A percentile compares a stretch with the other conserved stretches of the same genome.
phyloP scores from a whole-genome alignment of 2,888 invertebrate species.

The Rosalia funebris region DNA sequence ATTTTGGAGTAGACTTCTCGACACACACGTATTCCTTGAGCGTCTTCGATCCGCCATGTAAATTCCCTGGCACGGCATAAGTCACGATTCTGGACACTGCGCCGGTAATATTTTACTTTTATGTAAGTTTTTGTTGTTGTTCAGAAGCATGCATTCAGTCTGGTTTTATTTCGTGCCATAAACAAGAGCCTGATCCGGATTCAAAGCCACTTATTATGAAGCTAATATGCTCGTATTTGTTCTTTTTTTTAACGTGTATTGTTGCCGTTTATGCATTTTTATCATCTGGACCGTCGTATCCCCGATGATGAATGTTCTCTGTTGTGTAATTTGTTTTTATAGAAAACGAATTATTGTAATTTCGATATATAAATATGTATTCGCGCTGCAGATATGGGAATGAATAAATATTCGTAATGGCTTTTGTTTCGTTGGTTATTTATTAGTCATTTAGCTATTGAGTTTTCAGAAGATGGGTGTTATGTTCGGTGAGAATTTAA shows the following conservation, averaged over 20 bases:
- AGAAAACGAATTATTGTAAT: slow-evolving; percentile 2
- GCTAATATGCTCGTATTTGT: slow-evolving; percentile 25
- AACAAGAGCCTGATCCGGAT: slow-evolving; percentile 34
- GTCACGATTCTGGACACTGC: slow-evolving; percentile 47
- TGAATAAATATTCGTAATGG: background rate
- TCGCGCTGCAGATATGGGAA: slow-evolving; percentile 5
- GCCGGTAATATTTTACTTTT: slow-evolving; percentile 49
- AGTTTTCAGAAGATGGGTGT: background rate
- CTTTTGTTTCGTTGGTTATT: slow-evolving; percentile 8
- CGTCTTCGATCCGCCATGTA: slow-evolving; percentile 10
- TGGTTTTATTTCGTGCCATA: slow-evolving; percentile 36
- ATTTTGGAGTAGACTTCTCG: background rate
- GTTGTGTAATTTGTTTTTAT: slow-evolving; percentile 18
- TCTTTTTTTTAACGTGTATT: too few relatives aligned
- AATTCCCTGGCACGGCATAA: slow-evolving; percentile 38
- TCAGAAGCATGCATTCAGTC: slow-evolving; percentile 31
- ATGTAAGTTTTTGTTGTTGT: slow-evolving; percentile 40
- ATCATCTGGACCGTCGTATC: background rate
- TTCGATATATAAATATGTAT: slow-evolving; percentile 6
- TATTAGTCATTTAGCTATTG: background rate
- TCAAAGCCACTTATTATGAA: slow-evolving; percentile 30
- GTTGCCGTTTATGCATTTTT: slow-evolving; percentile 14
- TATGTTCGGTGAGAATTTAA: too few relatives aligned
- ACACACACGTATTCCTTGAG: background rate
- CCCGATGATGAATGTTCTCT: slow-evolving; percentile 7